Evolutionary conservation across 2,797 vertebrate genomes (phyloP).

Genomic region (Pseudomugil gertrudae): DNA sequence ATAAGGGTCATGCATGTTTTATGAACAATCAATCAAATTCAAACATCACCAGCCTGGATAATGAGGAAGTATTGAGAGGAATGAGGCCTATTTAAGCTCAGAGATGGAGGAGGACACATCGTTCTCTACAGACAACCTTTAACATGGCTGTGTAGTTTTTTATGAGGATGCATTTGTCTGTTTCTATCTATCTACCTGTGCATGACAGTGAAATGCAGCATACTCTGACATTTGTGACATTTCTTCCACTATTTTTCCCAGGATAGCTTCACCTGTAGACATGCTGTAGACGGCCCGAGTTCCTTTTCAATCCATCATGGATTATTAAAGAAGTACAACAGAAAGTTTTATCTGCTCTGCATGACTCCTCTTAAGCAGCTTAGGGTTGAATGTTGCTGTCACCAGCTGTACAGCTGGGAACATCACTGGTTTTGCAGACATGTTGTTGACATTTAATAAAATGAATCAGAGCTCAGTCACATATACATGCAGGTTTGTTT

Average conservation of each 20-base stretch:
- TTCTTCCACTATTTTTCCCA: slow-evolving; percentile 7
- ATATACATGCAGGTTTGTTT: neutral
- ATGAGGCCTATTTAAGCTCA: slow-evolving; percentile 56
- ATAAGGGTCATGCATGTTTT: slow-evolving; percentile 81
- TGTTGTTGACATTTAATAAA: slow-evolving; percentile 4
- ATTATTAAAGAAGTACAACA: slow-evolving; percentile 29
- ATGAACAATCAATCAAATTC: slow-evolving; percentile 82
- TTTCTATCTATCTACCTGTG: neutral
- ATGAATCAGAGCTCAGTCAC: neutral
- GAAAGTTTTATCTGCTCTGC: slow-evolving; percentile 17
- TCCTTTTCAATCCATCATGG: slow-evolving; percentile 12
- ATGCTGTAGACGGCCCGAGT: slow-evolving; percentile 6
- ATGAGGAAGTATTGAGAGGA: slow-evolving; percentile 70
- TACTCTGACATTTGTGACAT: slow-evolving; percentile 9
- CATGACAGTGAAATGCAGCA: slow-evolving; percentile 4
- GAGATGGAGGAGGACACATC: slow-evolving; percentile 42
- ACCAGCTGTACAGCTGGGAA: neutral
- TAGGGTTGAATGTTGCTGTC: slow-evolving; percentile 3
- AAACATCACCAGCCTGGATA: slow-evolving; percentile 71
- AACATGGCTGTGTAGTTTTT: slow-evolving; percentile 17
- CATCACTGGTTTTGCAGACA: neutral
- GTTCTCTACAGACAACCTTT: slow-evolving; percentile 28
- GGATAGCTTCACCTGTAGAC: slow-evolving; percentile 13
- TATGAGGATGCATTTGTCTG: slow-evolving; percentile 22
- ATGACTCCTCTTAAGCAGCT: slow-evolving; percentile 9